Conservation (phyloP, 2,113 vertebrate species). For the Myrmecophaga tridactyla region DNA sequence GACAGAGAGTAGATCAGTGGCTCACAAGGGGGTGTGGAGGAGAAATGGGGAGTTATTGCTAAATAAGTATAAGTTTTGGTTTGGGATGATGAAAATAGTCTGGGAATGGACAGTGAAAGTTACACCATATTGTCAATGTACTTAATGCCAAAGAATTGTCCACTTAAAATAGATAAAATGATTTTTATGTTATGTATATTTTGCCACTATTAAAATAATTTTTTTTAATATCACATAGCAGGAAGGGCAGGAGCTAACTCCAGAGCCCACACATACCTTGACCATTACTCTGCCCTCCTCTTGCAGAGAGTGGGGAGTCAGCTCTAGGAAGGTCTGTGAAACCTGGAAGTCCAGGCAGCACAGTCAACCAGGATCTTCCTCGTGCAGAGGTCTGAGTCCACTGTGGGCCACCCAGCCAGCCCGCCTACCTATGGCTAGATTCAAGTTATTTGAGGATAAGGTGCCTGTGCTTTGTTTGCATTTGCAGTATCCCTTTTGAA, state of each 20-base stretch:
- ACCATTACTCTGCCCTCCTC: not conserved
- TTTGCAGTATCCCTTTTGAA: not conserved
- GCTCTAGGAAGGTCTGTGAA: not conserved
- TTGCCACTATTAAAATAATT: too few species aligned
- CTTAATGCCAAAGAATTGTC: too few species aligned
- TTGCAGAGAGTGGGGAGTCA: not conserved
- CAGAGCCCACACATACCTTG: not conserved
- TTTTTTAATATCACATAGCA: not conserved
- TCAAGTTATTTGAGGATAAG: not conserved
- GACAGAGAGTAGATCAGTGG: too few species aligned
- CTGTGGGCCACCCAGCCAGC: not conserved
- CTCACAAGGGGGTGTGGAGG: too few species aligned
- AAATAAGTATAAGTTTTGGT: too few species aligned
- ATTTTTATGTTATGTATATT: too few species aligned
- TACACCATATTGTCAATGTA: too few species aligned
- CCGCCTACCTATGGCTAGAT: not conserved
- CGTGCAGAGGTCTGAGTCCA: not conserved
- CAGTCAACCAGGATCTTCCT: not conserved
- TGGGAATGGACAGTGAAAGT: too few species aligned
- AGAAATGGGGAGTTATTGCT: too few species aligned
- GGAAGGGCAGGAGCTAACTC: not conserved
- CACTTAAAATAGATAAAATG: too few species aligned
- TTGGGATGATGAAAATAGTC: too few species aligned
- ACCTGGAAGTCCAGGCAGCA: not conserved
- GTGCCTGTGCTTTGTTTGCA: not conserved